Percentiles rank a stretch among this genome's conserved stretches.
phyloP scores from a whole-genome alignment of 2,888 invertebrate species.

The Julus scandinavius region DNA sequence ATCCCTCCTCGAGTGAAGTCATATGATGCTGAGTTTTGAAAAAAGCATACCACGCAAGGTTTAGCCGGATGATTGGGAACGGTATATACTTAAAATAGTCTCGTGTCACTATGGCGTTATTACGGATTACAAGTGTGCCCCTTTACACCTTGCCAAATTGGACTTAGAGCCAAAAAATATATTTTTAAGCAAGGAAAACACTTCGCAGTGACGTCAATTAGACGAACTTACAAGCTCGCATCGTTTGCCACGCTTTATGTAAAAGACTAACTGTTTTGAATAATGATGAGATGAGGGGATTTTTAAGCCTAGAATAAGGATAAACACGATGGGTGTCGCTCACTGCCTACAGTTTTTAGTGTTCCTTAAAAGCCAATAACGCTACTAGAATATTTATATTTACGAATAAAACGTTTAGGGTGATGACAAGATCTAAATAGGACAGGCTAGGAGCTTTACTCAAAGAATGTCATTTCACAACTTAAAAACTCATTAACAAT shows the following conservation, averaged over 20 bases:
- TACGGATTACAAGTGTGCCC: slow-evolving; percentile 13
- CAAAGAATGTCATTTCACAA: too few species aligned
- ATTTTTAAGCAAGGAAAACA: not conserved
- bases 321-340: too few species aligned
- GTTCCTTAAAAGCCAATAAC: too few species aligned
- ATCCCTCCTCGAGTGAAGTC: not conserved
- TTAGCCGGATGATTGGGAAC: too few species aligned
- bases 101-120: not conserved
- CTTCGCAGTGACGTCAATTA: not conserved
- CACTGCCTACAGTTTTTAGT: too few species aligned
- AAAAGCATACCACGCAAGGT: not conserved
- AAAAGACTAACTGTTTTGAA: not conserved
- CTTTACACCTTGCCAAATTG: slow-evolving; percentile 13
- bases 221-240: not conserved
- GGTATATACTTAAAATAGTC: slow-evolving; percentile 19
- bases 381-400: too few species aligned
- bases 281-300: too few species aligned
- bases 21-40: not conserved
- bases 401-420: too few species aligned
- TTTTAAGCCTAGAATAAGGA: too few species aligned
- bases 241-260: not conserved
- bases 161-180: not conserved
- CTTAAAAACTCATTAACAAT: too few species aligned
- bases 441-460: too few species aligned
- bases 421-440: too few species aligned